Percentiles rank a stretch among this genome's conserved stretches.
Conservation (phyloP, 2,797 vertebrate species). For the Chloroceryle inda region DNA sequence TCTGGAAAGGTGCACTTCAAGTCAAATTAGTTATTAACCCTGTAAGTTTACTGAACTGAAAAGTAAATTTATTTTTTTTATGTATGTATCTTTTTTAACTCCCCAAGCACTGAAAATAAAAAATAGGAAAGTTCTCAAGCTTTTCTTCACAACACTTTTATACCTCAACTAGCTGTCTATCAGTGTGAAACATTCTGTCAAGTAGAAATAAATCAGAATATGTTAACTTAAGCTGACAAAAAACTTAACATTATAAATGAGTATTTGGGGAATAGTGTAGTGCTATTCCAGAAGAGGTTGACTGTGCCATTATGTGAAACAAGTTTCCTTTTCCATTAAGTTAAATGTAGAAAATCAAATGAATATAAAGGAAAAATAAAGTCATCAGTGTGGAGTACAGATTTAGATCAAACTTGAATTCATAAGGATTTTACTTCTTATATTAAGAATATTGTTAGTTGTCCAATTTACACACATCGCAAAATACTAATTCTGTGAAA, state of each 20-base stretch:
- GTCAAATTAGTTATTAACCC: background rate
- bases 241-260: conserved; percentile 4
- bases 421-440: background rate
- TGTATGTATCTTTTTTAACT: background rate
- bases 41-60: background rate
- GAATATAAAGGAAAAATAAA: background rate
- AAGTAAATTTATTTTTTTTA: background rate
- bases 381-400: background rate
- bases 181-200: background rate
- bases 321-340: background rate
- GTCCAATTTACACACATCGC: background rate
- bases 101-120: background rate
- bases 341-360: background rate
- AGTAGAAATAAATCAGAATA: conserved; percentile 25
- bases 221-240: background rate
- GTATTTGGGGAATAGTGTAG: background rate
- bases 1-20: background rate
- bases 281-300: background rate
- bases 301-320: background rate
- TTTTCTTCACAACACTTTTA: conserved; percentile 4
- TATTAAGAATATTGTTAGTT: background rate
- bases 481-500: background rate
- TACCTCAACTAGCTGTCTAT: background rate
- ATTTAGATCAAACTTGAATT: background rate
- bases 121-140: background rate